Percentiles rank a stretch among this genome's conserved stretches.
phyloP scores from a whole-genome alignment of 2,113 vertebrate genomes.

The Lophotis ruficrista region DNA sequence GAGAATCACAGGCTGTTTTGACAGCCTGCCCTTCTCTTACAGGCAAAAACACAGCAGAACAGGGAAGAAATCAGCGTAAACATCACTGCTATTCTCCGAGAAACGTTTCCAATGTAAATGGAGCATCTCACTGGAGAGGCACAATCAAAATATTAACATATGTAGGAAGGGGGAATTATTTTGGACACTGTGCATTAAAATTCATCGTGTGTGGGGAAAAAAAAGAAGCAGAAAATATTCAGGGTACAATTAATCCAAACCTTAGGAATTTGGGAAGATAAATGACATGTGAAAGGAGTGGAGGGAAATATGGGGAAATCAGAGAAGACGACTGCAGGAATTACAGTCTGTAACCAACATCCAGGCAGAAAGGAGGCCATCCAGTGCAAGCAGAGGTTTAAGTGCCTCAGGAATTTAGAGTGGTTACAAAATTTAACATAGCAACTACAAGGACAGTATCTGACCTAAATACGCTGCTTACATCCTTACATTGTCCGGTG shows the following conservation, averaged over 20 bases:
- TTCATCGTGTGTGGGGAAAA: neutral
- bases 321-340: conserved; percentile 22
- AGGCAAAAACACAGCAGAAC: neutral
- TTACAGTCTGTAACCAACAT: neutral
- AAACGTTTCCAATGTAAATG: conserved; percentile 35
- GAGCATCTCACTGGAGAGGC: conserved; percentile 11
- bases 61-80: neutral
- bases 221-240: conserved; percentile 1
- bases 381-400: conserved; percentile 22
- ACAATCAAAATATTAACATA: conserved; percentile 24
- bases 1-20: neutral
- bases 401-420: conserved; percentile 21
- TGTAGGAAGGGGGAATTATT: neutral
- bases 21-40: neutral
- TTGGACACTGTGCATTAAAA: conserved; percentile 30
- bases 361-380: conserved; percentile 36
- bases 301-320: conserved; percentile 3
- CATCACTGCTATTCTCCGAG: neutral
- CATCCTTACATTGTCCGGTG: neutral
- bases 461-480: conserved; percentile 50
- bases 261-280: neutral
- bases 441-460: conserved; percentile 33
- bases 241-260: conserved; percentile 3
- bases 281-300: conserved; percentile 16
- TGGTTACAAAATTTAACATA: conserved; percentile 49